Percentiles rank a stretch among this genome's conserved stretches.
These are phyloP conservation scores for Kryptolebias ocellatus DNA, from an alignment of 2,797 vertebrate genomes.

Conservation along the genomic window DNA sequence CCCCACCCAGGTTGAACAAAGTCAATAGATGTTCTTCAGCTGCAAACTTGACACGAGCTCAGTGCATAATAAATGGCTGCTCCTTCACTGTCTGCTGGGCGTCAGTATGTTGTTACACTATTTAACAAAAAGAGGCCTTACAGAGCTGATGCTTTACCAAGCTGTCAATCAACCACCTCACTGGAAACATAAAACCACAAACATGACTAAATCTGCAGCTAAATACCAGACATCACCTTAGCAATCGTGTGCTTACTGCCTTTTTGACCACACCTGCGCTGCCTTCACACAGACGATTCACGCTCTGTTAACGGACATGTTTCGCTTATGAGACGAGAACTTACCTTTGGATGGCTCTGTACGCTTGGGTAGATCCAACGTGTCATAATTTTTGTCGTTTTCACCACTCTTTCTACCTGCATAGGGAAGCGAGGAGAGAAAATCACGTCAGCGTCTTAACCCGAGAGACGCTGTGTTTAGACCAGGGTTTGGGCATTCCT, in stretches of 20 bases:
- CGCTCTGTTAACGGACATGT: neutral
- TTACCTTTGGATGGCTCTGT: conserved; percentile 89
- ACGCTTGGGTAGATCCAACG: conserved; percentile 90
- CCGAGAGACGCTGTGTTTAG: neutral
- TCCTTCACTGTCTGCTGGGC: conserved; percentile 17
- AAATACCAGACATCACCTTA: conserved; percentile 1
- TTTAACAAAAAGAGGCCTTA: conserved; percentile 28
- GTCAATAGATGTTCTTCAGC: conserved; percentile 10
- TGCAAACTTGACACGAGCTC: conserved; percentile 10
- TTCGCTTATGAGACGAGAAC: conserved; percentile 18
- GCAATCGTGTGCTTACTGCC: neutral
- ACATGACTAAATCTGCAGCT: conserved; percentile 21
- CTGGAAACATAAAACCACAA: conserved; percentile 30
- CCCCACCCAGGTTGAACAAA: neutral
- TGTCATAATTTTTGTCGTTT: conserved; percentile 90
- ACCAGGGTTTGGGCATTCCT: too few species aligned
- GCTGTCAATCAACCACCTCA: conserved; percentile 19
- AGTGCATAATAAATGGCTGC: conserved; percentile 10
- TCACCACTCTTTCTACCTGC: conserved; percentile 91
- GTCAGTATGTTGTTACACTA: conserved; percentile 9
- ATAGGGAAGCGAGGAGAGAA: conserved; percentile 40
- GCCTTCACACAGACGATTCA: conserved; percentile 8
- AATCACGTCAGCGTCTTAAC: conserved; percentile 30
- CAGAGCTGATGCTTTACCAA: conserved; percentile 28
- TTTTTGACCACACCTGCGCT: conserved; percentile 5